Percentiles rank a stretch among this genome's conserved stretches.
phyloP scores from a whole-genome alignment of 2,888 invertebrate genomes.

The Lepeophtheirus nordmannii region DNA sequence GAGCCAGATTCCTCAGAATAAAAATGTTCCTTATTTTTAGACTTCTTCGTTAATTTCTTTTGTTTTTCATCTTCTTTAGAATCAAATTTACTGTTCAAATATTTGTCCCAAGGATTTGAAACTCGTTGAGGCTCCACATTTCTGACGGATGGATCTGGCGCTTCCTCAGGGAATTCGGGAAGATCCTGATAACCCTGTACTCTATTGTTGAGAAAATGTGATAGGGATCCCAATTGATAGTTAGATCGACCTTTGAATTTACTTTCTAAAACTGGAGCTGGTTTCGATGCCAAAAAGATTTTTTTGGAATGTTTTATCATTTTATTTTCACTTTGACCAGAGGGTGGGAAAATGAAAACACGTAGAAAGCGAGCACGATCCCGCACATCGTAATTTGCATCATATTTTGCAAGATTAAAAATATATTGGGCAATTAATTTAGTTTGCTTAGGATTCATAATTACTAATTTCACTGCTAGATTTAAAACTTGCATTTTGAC shows the following conservation, averaged over 20 bases:
- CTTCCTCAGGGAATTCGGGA: conserved; percentile 59
- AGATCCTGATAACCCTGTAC: conserved; percentile 77
- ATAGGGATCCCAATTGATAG: conserved; percentile 82
- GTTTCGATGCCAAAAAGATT: conserved; percentile 80
- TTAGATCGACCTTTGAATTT: conserved; percentile 67
- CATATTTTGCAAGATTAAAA: conserved; percentile 42
- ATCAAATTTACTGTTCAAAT: neutral
- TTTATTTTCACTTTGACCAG: conserved; percentile 38
- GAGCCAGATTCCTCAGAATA: conserved; percentile 24
- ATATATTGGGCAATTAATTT: conserved; percentile 77
- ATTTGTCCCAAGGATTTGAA: conserved; percentile 15
- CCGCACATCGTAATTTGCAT: conserved; percentile 36
- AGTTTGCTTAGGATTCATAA: conserved; percentile 73
- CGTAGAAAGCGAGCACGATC: conserved; percentile 81
- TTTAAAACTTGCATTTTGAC: conserved; percentile 50
- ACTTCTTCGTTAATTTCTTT: conserved; percentile 8
- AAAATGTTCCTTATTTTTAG: conserved; percentile 9
- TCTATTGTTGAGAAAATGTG: conserved; percentile 74
- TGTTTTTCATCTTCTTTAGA: neutral
- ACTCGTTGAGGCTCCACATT: conserved; percentile 45
- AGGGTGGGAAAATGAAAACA: conserved; percentile 53
- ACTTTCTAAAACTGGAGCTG: conserved; percentile 76
- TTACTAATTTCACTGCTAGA: conserved; percentile 76
- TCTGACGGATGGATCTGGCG: conserved; percentile 59
- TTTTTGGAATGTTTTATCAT: conserved; percentile 54